Evolutionary conservation across 1,140 invertebrate genomes (phyloP), one percentile per base, ranked within the genome.

Genomic region (Drosophila sulfurigaster): DNA sequence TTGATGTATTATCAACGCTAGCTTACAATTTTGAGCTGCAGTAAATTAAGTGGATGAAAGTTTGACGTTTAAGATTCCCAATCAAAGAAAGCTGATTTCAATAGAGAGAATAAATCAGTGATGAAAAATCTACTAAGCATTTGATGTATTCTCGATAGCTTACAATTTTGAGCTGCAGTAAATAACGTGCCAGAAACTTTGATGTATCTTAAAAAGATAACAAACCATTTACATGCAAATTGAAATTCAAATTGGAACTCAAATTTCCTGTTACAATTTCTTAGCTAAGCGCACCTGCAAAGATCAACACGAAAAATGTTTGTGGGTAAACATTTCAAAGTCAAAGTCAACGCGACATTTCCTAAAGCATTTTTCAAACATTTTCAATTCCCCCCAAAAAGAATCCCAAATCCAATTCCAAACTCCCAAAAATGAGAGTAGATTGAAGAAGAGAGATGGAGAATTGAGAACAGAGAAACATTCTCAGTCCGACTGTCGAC

Each of bases 401-500:
- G 10, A 8, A 35, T 35, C 5, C 5, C 35, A 35, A 52, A 52
- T 52, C 49, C 51, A 65, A 54, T 43, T 54, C n/a, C 46, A 54
- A 54, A n/a, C 15, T 35, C 54, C 54, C 16, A 59, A 25, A 25
- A 20, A 51, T 54, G 62, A 65, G 13, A 30, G 3, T 10, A 38
- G 13, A 32, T 5, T 25, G 13, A 43, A 35, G 51, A 38, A 20
- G 62, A 11, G 51, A 20, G 62, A 11, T 8, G 16, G 35, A 13
- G 15, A 63, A 20, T 28, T 35, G n/a, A 20, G 25, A 43, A 54
- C 75, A 52, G 66, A 87, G 74, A 78, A 89, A 89, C 80, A 83
- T 89, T 88, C 83, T 88, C 83, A 88, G 69, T 43, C 54, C 11
- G 46, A 16, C n/a, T 74, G 76, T 76, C 65, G 78, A 89, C 67